Evolutionary conservation across 2,113 vertebrate genomes (phyloP), one percentile per base, ranked within the genome.

Genomic region (Rhabdornis inornatus): DNA sequence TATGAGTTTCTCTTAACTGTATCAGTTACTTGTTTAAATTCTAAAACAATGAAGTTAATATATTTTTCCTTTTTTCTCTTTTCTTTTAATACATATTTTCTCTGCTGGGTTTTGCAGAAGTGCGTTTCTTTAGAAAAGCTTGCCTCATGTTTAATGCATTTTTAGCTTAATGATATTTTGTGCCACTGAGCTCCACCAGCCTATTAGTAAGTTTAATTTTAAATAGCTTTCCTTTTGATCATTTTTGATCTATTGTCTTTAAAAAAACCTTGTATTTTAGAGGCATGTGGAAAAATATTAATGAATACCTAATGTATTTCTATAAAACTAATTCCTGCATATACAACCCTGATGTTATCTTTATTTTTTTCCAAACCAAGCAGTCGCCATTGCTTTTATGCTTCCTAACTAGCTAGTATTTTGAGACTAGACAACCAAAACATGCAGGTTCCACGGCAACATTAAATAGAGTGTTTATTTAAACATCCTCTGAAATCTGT

Each of bases 391-490:
- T 81, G 19, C 1, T 76, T 65, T 66, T 77, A 37, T 84, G 45
- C 81, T 40, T 81, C 13, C n/a, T 31, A 92, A 60, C 64, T 74
- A 77, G 15, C 45, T 57, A 63, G 12, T 24, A 52, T 82, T 93
- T 83, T 40, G 57, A 90, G 33, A 37, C 45, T 77, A 88, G 74
- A 75, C 27, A 92, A 47, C 75, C 61, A 82, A 95, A 97, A 94
- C 37, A 40, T 74, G 25, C 40, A 59, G 45, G 21, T 95, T 96
- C 56, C 71, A 96, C 97, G 44, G 74, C 80, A 96, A 88, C 78
- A 87, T 56, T 97, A 97, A 97, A 98, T 93, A 89, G 79, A 96
- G 75, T 97, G 95, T 92, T 98, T 98, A 98, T 97, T 98, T 98
- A 98, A 98, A 97, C 92, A 94, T 96, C 82, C 63, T 95, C 79